Evolutionary conservation across 1,140 invertebrate species (phyloP).

Genomic region (Drosophila chauvacae): DNA sequence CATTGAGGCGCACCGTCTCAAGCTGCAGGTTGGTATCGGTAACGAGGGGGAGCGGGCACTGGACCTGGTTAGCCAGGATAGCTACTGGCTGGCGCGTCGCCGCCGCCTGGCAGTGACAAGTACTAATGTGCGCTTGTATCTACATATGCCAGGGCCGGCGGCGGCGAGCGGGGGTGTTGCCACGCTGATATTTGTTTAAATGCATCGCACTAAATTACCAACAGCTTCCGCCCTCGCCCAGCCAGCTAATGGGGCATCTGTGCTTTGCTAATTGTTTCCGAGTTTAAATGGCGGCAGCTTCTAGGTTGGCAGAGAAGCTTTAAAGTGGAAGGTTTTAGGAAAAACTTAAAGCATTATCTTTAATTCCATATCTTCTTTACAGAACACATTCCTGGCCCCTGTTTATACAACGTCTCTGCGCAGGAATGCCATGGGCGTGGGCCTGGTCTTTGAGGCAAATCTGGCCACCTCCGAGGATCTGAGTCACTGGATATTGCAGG

Average conservation of each 20-base stretch:
- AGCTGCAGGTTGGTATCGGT: slow-evolving; percentile 89
- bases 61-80: not conserved
- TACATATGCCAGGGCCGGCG: slow-evolving; percentile 37
- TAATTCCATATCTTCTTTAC: not conserved
- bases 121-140: slow-evolving; percentile 78
- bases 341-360: too few relatives aligned
- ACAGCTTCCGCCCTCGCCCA: slow-evolving; percentile 38
- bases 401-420: slow-evolving; percentile 94
- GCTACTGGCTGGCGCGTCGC: slow-evolving; percentile 17
- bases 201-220: slow-evolving; percentile 70
- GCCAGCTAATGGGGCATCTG: slow-evolving; percentile 70
- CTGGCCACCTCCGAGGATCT: slow-evolving; percentile 91
- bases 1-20: slow-evolving; percentile 92
- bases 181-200: slow-evolving; percentile 79
- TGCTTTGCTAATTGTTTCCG: slow-evolving; percentile 75
- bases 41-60: not conserved
- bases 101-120: slow-evolving; percentile 73
- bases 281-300: slow-evolving; percentile 62
- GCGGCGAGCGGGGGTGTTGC: slow-evolving; percentile 24
- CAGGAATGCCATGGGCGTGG: slow-evolving; percentile 94
- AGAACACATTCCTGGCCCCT: slow-evolving; percentile 94
- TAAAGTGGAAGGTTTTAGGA: slow-evolving; percentile 1
- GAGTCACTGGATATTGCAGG: slow-evolving; percentile 95
- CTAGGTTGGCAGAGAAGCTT: slow-evolving; percentile 11
- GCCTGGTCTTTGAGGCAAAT: slow-evolving; percentile 95